Conservation (phyloP, 2,888 invertebrate genomes). For the Epirrita christyi region DNA sequence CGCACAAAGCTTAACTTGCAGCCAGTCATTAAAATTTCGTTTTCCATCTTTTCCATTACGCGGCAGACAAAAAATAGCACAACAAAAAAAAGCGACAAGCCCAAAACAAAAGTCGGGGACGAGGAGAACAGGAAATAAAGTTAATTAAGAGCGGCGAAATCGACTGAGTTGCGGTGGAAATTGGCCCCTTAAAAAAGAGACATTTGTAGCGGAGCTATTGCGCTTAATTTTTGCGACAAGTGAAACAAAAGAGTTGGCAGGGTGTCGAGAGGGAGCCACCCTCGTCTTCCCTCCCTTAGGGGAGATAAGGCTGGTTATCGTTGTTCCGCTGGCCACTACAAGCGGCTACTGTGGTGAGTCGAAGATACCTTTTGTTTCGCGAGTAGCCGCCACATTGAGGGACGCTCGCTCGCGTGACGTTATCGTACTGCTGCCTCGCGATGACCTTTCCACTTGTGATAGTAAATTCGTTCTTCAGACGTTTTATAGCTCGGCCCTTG, state of each 20-base stretch:
- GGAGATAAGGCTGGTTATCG: conserved; percentile 81
- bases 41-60: conserved; percentile 84
- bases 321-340: conserved; percentile 65
- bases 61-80: conserved; percentile 83
- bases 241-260: conserved; percentile 83
- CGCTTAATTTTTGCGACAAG: conserved; percentile 85
- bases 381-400: conserved; percentile 63
- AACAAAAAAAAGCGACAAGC: conserved; percentile 74
- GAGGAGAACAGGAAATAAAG: conserved; percentile 84
- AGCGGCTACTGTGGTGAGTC: conserved; percentile 74
- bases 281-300: conserved; percentile 39
- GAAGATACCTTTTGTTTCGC: conserved; percentile 81
- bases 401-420: conserved; percentile 80
- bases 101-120: conserved; percentile 81
- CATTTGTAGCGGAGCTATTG: conserved; percentile 83
- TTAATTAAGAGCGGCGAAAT: conserved; percentile 85
- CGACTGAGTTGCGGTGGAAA: conserved; percentile 84
- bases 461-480: conserved; percentile 78
- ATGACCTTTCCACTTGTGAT: conserved; percentile 78
- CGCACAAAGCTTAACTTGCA: conserved; percentile 80
- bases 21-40: conserved; percentile 82
- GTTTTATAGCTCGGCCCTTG: conserved; percentile 53
- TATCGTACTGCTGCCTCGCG: conserved; percentile 69
- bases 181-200: conserved; percentile 83
- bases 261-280: conserved; percentile 47